Percentiles rank a stretch among this genome's conserved stretches.
phyloP scores from a whole-genome alignment of 2,797 vertebrate species.

The Amazona ochrocephala region DNA sequence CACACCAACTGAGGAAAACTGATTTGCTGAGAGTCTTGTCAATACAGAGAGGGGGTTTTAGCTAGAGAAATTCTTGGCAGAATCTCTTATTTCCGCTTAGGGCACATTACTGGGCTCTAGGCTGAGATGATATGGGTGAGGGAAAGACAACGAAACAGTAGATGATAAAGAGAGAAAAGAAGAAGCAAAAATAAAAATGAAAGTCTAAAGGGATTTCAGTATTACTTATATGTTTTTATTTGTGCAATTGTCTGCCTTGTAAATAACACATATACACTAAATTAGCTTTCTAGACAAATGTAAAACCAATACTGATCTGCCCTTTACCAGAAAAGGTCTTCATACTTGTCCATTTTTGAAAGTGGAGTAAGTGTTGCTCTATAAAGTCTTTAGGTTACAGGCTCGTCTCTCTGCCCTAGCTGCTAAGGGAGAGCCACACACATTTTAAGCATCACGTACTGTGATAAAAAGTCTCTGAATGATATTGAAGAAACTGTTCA shows the following conservation, averaged over 20 bases:
- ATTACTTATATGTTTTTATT: background rate
- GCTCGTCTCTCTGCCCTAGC: background rate
- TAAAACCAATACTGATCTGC: background rate
- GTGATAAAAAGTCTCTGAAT: background rate
- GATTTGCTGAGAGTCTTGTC: background rate
- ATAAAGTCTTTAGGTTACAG: background rate
- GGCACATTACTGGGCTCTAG: background rate
- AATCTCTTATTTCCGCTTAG: background rate
- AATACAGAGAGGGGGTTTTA: background rate
- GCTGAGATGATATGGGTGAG: background rate
- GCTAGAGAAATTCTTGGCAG: background rate
- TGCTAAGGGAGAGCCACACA: background rate
- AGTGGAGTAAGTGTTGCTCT: background rate
- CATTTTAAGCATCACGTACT: background rate
- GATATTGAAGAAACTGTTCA: background rate
- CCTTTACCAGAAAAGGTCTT: background rate
- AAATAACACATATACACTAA: background rate
- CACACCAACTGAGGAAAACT: conserved; percentile 23
- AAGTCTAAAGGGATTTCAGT: background rate
- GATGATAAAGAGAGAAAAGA: background rate
- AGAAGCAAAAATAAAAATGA: background rate
- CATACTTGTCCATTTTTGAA: background rate
- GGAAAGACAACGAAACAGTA: background rate
- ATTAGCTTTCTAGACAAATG: background rate
- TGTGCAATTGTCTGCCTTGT: background rate